Percentiles rank a stretch among this genome's conserved stretches.
Conservation (phyloP, 2,888 invertebrate species). For the Meiosimyza platycephala region DNA sequence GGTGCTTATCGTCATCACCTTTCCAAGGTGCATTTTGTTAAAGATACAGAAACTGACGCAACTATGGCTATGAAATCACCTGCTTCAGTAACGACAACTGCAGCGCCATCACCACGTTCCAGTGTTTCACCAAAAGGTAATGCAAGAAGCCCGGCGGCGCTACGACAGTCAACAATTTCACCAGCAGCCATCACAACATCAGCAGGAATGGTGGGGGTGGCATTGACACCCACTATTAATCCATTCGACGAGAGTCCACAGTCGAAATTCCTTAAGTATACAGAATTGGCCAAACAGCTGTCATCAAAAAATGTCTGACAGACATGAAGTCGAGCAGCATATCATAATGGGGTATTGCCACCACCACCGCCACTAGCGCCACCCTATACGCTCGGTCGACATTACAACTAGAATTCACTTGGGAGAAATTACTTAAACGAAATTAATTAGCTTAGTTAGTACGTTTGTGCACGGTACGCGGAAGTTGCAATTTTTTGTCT, state of each 20-base stretch:
- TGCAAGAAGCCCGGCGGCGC: slow-evolving; percentile 54
- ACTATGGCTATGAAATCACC: slow-evolving; percentile 61
- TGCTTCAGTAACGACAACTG: slow-evolving; percentile 27
- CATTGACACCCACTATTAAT: slow-evolving; percentile 67
- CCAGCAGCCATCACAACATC: slow-evolving; percentile 45
- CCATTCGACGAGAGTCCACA: slow-evolving; percentile 91
- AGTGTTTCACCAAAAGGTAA: slow-evolving; percentile 55
- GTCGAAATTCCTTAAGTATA: slow-evolving; percentile 98
- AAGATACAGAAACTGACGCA: slow-evolving; percentile 83
- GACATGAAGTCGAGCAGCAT: slow-evolving; percentile 1
- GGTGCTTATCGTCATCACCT: slow-evolving; percentile 96
- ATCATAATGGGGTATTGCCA: not conserved
- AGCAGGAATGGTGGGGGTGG: not conserved
- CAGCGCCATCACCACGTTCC: slow-evolving; percentile 54
- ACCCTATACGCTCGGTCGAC: no score
- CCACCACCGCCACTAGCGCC: not conserved
- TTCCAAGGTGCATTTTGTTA: slow-evolving; percentile 95
- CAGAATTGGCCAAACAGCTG: slow-evolving; percentile 97
- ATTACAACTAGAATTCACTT: not conserved
- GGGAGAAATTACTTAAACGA: not conserved
- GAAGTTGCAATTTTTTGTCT: no score
- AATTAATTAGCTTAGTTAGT: not conserved
- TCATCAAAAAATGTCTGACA: slow-evolving; percentile 94
- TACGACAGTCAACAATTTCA: slow-evolving; percentile 44
- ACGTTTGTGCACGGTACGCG: no score